phyloP scores from a whole-genome alignment of 2,113 vertebrate genomes.

The Leptobrachium ailaonicum region DNA sequence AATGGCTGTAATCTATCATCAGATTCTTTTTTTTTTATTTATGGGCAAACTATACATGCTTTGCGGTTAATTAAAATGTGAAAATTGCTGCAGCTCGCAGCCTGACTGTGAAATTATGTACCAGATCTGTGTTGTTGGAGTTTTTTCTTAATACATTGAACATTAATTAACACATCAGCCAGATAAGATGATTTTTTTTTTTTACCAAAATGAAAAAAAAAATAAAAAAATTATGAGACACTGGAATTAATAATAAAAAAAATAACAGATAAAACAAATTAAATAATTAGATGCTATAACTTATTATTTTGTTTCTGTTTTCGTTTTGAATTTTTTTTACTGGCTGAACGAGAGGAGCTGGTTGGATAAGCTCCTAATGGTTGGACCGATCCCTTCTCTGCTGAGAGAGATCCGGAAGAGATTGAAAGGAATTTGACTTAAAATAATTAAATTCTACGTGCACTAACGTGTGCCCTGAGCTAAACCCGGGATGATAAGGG shows the following conservation, averaged over 20 bases:
- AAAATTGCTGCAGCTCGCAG: background rate
- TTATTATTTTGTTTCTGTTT: background rate
- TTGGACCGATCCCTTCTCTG: too few species aligned
- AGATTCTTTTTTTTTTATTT: background rate
- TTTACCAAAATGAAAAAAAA: background rate
- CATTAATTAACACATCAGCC: background rate
- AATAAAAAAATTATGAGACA: too few species aligned
- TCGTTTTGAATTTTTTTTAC: background rate
- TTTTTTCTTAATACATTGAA: background rate
- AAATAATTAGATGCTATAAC: too few species aligned
- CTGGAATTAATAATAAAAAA: too few species aligned
- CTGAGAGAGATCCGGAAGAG: too few species aligned
- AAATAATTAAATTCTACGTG: too few species aligned
- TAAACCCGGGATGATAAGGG: too few species aligned
- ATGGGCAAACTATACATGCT: background rate
- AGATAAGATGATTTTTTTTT: background rate
- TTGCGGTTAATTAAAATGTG: conserved; percentile 34
- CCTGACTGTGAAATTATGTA: conserved; percentile 15
- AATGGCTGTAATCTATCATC: conserved; percentile 24
- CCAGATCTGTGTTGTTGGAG: background rate
- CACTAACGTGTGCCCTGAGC: too few species aligned
- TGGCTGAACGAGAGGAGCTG: too few species aligned
- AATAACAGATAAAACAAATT: too few species aligned
- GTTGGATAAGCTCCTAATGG: too few species aligned
- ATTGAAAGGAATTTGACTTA: too few species aligned